phyloP scores from a whole-genome alignment of 2,113 vertebrate genomes.

The crab-eating macaque (Macaca fascicularis) region DNA sequence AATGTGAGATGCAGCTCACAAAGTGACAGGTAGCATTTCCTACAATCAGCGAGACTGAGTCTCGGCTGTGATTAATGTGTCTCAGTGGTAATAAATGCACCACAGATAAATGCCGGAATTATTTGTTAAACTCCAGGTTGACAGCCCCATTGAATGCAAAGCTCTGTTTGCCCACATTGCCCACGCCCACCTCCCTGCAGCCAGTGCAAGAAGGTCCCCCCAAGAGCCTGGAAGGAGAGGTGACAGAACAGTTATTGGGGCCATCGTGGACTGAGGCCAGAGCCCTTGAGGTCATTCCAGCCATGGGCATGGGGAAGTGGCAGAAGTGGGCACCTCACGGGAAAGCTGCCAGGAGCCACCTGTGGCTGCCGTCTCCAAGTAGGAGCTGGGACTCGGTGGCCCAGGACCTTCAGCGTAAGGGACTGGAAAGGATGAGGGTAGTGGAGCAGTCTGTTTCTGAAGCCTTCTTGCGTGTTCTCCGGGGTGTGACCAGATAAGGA shows the following conservation, averaged over 20 bases:
- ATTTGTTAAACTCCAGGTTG: not conserved
- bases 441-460: not conserved
- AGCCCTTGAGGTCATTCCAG: not conserved
- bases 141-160: accelerated
- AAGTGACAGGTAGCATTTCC: slow-evolving; percentile 62
- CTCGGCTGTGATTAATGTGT: slow-evolving; percentile 47
- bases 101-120: not conserved
- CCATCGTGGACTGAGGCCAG: not conserved
- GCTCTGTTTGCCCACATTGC: not conserved
- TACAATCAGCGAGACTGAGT: slow-evolving; percentile 49
- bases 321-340: accelerated
- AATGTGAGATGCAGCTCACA: slow-evolving; percentile 50
- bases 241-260: not conserved
- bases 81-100: not conserved
- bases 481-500: accelerated
- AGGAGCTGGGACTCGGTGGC: not conserved
- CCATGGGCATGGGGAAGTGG: accelerated
- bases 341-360: not conserved
- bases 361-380: not conserved
- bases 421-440: not conserved
- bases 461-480: accelerated
- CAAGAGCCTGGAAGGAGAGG: slow-evolving; percentile 27
- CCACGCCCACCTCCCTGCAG: not conserved
- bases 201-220: not conserved
- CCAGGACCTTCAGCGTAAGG: accelerated